These are phyloP conservation scores for Agriopis aurantiaria DNA, from an alignment of 2,888 invertebrate species.

Conservation along the genomic window DNA sequence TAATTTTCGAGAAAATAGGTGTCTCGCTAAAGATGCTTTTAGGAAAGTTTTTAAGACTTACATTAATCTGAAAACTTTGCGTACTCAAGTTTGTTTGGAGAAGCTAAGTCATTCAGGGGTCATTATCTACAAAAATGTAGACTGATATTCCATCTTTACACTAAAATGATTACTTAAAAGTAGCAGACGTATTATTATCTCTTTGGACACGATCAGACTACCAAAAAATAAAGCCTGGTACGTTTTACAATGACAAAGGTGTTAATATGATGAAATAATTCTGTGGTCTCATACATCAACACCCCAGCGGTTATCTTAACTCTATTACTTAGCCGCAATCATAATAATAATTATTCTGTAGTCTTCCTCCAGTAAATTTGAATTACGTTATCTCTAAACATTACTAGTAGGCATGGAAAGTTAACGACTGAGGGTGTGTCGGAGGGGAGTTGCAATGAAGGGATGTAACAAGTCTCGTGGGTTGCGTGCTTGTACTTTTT, in stretches of 20 bases:
- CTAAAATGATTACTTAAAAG: background rate
- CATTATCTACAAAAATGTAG: conserved; percentile 12
- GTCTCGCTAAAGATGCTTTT: conserved; percentile 34
- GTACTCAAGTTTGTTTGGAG: conserved; percentile 26
- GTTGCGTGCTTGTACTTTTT: conserved; percentile 42
- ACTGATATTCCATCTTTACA: background rate
- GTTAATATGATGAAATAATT: background rate
- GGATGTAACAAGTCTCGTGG: conserved; percentile 55
- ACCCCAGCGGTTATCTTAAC: conserved; percentile 21
- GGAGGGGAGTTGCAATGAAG: conserved; percentile 52
- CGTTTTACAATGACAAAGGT: background rate
- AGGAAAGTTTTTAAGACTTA: conserved; percentile 35
- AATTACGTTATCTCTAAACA: conserved; percentile 26
- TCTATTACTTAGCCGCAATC: conserved; percentile 23
- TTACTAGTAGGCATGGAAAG: conserved; percentile 37
- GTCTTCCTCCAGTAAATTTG: conserved; percentile 17
- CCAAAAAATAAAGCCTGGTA: no score
- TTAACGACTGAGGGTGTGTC: conserved; percentile 54
- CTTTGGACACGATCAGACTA: no score
- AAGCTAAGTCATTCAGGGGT: conserved; percentile 28
- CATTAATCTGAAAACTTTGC: conserved; percentile 36
- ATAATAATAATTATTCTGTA: conserved; percentile 25
- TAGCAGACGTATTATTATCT: background rate
- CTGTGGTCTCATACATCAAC: conserved; percentile 12
- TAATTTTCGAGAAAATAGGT: conserved; percentile 32